Conservation (phyloP, 2,113 vertebrate species). For the Oxyura jamaicensis region DNA sequence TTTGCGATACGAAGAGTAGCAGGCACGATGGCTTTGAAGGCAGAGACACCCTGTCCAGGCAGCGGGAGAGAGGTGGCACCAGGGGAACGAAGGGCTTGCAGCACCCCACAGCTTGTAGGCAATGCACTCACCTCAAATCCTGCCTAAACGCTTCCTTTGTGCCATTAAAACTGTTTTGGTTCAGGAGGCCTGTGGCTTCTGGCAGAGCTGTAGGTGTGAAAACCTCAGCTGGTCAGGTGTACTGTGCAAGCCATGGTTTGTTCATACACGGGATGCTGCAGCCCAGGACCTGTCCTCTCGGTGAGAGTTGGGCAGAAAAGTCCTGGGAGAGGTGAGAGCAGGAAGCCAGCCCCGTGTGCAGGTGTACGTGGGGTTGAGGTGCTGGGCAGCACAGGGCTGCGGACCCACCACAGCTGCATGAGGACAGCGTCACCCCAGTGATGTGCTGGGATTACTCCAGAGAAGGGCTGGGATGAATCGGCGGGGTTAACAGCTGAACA, state of each 20-base stretch:
- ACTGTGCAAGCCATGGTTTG: neutral
- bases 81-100: neutral
- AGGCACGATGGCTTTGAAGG: neutral
- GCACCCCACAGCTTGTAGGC: neutral
- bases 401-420: neutral
- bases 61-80: neutral
- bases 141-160: neutral
- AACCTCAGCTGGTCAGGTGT: fast-evolving
- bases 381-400: neutral
- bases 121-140: neutral
- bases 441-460: neutral
- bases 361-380: fast-evolving
- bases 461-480: neutral
- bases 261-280: neutral
- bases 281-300: fast-evolving
- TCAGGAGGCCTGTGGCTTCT: neutral
- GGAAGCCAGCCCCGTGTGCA: fast-evolving
- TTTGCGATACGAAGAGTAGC: neutral
- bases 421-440: neutral
- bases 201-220: neutral
- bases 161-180: neutral
- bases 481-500: fast-evolving
- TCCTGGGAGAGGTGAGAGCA: neutral
- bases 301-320: neutral
- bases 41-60: fast-evolving